phyloP scores from a whole-genome alignment of 2,113 vertebrate genomes.

The Nansenia antarctica region DNA sequence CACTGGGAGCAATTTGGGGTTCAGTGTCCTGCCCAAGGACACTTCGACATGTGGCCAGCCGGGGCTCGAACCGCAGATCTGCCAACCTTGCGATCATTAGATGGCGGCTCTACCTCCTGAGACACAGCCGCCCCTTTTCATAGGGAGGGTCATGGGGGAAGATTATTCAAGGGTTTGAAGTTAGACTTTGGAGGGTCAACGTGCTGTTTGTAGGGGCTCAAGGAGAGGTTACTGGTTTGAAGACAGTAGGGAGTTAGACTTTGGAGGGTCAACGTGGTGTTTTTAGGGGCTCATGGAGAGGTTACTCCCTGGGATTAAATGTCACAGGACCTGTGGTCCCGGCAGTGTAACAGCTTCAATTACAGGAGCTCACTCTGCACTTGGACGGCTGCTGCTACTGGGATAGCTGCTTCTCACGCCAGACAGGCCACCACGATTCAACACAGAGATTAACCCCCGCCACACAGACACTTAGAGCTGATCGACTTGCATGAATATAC shows the following conservation, averaged over 20 bases:
- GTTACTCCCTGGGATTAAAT: conserved; percentile 41
- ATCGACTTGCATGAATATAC: neutral
- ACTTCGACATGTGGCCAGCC: no score
- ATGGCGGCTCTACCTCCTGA: no score
- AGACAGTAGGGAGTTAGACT: neutral
- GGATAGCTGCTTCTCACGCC: neutral
- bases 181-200: neutral
- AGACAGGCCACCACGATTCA: neutral
- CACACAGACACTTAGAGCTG: no score
- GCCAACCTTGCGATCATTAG: no score
- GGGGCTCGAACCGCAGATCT: no score
- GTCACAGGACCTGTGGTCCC: conserved; percentile 29
- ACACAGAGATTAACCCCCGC: neutral
- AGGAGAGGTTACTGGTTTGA: no score
- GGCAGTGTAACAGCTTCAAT: conserved; percentile 25
- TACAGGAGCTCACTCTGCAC: conserved; percentile 25
- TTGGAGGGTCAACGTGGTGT: conserved; percentile 14
- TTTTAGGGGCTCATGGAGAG: conserved; percentile 16
- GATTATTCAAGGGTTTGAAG: no score
- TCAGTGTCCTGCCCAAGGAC: no score
- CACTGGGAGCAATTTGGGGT: neutral
- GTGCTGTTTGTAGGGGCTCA: neutral
- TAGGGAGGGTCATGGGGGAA: neutral
- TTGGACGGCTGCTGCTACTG: neutral
- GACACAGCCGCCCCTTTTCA: neutral